A percentile compares a stretch with the other conserved stretches of the same genome.
Conservation (phyloP, 2,113 vertebrate species). For the Hydrochoerus hydrochaeris region DNA sequence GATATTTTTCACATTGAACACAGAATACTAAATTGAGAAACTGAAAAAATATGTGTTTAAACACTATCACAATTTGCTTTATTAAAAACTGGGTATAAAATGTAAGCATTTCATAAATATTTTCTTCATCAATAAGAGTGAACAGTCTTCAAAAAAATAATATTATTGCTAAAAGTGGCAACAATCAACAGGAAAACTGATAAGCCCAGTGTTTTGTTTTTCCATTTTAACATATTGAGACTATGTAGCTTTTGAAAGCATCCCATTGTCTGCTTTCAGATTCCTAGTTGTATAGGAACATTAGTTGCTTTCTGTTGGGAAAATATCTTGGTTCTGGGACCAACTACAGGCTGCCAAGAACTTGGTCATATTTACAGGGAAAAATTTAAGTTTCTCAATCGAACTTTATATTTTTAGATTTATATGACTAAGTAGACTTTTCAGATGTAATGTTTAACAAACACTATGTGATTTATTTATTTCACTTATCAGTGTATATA, state of each 20-base stretch:
- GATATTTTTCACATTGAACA: background rate
- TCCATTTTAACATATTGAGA: background rate
- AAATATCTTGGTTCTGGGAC: background rate
- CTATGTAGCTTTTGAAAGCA: background rate
- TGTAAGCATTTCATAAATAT: background rate
- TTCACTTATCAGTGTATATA: no score
- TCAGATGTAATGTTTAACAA: background rate
- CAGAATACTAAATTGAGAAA: background rate
- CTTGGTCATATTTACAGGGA: background rate
- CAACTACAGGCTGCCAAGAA: background rate
- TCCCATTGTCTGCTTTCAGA: background rate
- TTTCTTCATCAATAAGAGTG: background rate
- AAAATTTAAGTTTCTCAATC: background rate
- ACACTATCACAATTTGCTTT: background rate
- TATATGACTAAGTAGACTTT: background rate
- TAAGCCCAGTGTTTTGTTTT: background rate
- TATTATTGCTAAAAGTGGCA: background rate
- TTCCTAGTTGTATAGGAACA: background rate
- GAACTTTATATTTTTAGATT: background rate
- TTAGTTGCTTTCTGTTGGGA: background rate
- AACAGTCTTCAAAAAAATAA: background rate
- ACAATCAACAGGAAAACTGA: background rate
- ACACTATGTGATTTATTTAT: background rate
- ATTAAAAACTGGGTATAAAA: background rate
- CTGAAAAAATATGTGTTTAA: background rate